A percentile compares a stretch with the other conserved stretches of the same genome.
Conservation (phyloP, 2,888 invertebrate genomes). For the Chrysolina americana region DNA sequence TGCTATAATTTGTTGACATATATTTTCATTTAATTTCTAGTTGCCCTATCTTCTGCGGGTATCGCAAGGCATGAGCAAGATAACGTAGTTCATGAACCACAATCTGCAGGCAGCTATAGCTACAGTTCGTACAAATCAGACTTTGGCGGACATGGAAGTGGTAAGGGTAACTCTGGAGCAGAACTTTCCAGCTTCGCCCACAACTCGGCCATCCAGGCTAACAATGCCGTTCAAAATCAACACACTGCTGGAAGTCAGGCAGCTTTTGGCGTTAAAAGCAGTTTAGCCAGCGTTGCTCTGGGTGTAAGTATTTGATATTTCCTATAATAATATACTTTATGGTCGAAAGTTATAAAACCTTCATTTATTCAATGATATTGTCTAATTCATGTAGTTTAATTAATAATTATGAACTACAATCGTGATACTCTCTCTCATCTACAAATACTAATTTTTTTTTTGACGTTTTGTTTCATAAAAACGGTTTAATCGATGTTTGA, state of each 20-base stretch:
- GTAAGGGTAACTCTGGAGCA: slow-evolving; percentile 70
- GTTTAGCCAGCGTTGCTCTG: slow-evolving; percentile 79
- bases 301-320: slow-evolving; percentile 51
- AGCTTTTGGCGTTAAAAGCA: slow-evolving; percentile 81
- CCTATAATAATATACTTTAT: too few relatives aligned
- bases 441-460: too few relatives aligned
- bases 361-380: too few relatives aligned
- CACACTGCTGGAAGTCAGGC: slow-evolving; percentile 82
- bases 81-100: slow-evolving; percentile 7
- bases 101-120: background rate
- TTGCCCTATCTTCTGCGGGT: slow-evolving; percentile 15
- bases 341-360: too few relatives aligned
- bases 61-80: background rate
- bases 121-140: slow-evolving; percentile 26
- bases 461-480: too few relatives aligned
- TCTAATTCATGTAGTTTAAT: too few relatives aligned
- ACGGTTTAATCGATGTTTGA: too few relatives aligned
- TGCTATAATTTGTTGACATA: background rate
- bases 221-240: slow-evolving; percentile 78
- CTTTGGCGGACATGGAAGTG: slow-evolving; percentile 21
- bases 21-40: background rate
- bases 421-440: too few relatives aligned
- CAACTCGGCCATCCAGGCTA: slow-evolving; percentile 81
- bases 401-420: too few relatives aligned
- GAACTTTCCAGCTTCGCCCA: slow-evolving; percentile 78